These are phyloP conservation scores for Nowickia ferox DNA, from an alignment of 2,888 invertebrate species.

Conservation along the genomic window DNA sequence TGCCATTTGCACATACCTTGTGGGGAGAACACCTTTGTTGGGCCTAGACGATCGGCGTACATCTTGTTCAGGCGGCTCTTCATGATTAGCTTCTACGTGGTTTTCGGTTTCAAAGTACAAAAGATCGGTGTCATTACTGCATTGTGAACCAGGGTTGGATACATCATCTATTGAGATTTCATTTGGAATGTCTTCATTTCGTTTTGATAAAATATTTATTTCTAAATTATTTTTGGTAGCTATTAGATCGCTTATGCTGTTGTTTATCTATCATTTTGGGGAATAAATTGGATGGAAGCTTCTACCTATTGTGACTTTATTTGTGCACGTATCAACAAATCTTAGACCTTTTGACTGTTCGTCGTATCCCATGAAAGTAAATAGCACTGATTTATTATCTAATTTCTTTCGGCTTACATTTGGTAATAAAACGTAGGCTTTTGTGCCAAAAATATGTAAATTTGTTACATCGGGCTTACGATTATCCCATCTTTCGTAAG, in stretches of 20 bases:
- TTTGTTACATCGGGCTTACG: conserved; percentile 52
- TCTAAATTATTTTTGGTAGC: too few species aligned
- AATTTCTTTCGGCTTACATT: conserved; percentile 53
- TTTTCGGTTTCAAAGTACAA: too few species aligned
- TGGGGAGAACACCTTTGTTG: too few species aligned
- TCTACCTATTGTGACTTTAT: conserved; percentile 50
- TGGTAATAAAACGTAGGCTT: conserved; percentile 67
- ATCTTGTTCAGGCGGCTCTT: too few species aligned
- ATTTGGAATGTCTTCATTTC: too few species aligned
- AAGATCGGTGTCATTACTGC: too few species aligned
- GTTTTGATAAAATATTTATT: too few species aligned
- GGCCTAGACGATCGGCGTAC: too few species aligned
- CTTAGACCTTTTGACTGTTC: conserved; percentile 69
- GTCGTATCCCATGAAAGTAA: conserved; percentile 72
- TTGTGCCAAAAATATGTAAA: conserved; percentile 64
- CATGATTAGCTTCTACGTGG: too few species aligned
- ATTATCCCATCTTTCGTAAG: conserved; percentile 57
- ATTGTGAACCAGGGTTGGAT: too few species aligned
- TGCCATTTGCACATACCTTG: too few species aligned
- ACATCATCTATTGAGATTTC: too few species aligned
- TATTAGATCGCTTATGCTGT: conserved; percentile 24
- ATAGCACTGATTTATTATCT: conserved; percentile 55
- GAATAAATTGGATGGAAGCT: conserved; percentile 43
- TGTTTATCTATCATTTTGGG: neutral
- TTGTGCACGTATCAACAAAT: conserved; percentile 59